Evolutionary conservation across 2,797 vertebrate genomes (phyloP).

Genomic region (Rhadinocentrus ornatus): DNA sequence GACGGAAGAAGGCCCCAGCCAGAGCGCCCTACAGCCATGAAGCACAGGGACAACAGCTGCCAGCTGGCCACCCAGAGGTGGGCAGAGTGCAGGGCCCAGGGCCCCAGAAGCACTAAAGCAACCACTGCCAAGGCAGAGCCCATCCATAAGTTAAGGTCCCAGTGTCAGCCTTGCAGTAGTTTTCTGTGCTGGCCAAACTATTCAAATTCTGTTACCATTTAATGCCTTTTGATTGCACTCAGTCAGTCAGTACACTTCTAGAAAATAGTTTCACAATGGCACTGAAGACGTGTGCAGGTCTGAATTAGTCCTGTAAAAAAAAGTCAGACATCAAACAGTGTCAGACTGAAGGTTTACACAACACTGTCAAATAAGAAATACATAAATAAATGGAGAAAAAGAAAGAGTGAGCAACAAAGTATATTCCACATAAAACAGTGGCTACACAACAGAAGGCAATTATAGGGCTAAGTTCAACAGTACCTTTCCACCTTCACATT

Average conservation of each 20-base stretch:
- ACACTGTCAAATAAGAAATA: conserved; percentile 39
- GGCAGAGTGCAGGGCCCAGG: too few species aligned
- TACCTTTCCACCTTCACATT: conserved; percentile 65
- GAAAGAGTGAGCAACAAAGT: conserved; percentile 65
- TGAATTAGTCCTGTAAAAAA: conserved; percentile 20
- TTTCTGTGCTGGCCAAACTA: neutral
- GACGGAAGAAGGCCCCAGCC: too few species aligned
- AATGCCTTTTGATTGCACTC: conserved; percentile 20
- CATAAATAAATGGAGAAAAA: conserved; percentile 61
- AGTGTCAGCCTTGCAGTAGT: conserved; percentile 7
- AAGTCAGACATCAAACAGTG: conserved; percentile 36
- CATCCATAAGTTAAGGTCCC: neutral
- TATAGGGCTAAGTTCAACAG: conserved; percentile 69
- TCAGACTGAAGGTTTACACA: conserved; percentile 34
- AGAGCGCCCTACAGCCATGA: too few species aligned
- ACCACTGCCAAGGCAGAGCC: conserved; percentile 6
- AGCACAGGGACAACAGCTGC: too few species aligned
- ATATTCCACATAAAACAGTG: conserved; percentile 75
- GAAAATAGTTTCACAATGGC: conserved; percentile 13
- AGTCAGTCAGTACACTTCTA: conserved; percentile 8
- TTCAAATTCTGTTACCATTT: conserved; percentile 25
- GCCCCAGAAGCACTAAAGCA: too few species aligned
- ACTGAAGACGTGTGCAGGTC: conserved; percentile 10
- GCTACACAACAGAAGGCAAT: conserved; percentile 74
- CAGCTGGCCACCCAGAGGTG: too few species aligned